Base-by-base conservation (phyloP, 2,888 invertebrate species). In the Sycophila texana region DNA sequence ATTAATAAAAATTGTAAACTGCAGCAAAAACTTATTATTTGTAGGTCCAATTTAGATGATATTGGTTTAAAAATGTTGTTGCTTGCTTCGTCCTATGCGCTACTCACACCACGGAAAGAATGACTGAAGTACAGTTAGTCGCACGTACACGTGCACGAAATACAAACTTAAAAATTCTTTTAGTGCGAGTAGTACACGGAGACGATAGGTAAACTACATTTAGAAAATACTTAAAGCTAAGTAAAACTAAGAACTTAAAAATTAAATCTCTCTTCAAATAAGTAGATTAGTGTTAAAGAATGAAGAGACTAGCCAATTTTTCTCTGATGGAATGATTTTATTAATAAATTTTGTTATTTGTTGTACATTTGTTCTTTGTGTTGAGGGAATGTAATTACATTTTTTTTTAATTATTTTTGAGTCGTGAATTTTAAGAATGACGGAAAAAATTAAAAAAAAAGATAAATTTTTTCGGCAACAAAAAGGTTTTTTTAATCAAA, bases 281-380 rank as follows among this genome's bases (percentile, higher is more conserved):
- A 55, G 55, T 55, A 20, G 0, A 55, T 65, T 53, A 67, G 51
- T 58, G 47, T 20, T 63, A 74, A n/a, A 49, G 68, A 74, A 57
- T 55, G 74, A 70, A 79, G 74, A 67, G 71, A 75, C 39, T 71
- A 79, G 74, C 74, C 71, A 66, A 71, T 60, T 39, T 66, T 74
- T 30, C n/a, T 16, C 53, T 39, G 57, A 49, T n/a, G 58, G 53
- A 47, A 61, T 20, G 26, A 63, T 71, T 79, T 79, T 77, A 73
- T 77, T 68, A 30, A 77, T 49, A 66, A 72, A 72, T 72, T 76
- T 60, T 76, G 4, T 55, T 2, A 30, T 66, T 55, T 0, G 63
- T 39, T 7, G 39, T 74, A 79, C 77, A 77, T 55, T 53, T 76
- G 68, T 77, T 65, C 53, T 77, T 26, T 49, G 58, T 67, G 57